A percentile compares a stretch with the other conserved stretches of the same genome.
Evolutionary conservation across 1,140 invertebrate genomes (phyloP).

Genomic region (Nasonia giraulti): DNA sequence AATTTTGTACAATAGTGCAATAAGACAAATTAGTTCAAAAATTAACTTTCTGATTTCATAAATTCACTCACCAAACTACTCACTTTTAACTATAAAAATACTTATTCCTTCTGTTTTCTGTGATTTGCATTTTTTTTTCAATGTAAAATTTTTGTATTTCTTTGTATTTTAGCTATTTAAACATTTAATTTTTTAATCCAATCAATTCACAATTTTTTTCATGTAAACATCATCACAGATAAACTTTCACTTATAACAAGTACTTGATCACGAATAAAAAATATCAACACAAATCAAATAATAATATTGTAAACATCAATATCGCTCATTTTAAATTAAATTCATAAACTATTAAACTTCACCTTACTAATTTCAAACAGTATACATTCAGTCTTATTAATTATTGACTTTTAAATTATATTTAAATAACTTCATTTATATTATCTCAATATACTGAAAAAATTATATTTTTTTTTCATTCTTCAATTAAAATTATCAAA

Average conservation of each 20-base stretch:
- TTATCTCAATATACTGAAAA: neutral
- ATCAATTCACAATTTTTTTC: too few relatives aligned
- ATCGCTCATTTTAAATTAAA: too few relatives aligned
- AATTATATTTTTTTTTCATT: neutral
- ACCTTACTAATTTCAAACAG: too few relatives aligned
- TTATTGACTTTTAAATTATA: too few relatives aligned
- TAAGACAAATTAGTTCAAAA: neutral
- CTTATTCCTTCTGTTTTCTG: neutral
- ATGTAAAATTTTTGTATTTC: neutral
- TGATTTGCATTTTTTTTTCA: neutral
- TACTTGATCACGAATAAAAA: neutral
- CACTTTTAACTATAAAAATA: constrained; percentile 9
- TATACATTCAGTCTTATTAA: too few relatives aligned
- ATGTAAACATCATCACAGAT: too few relatives aligned
- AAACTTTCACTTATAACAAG: too few relatives aligned
- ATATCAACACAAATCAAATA: neutral
- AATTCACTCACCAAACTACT: neutral
- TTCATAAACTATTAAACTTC: too few relatives aligned
- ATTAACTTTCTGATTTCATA: neutral
- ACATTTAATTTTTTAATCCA: too few relatives aligned
- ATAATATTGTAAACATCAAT: neutral
- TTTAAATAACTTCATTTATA: neutral
- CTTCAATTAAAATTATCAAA: too few relatives aligned
- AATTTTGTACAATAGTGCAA: neutral
- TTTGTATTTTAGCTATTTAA: too few relatives aligned